Evolutionary conservation across 2,797 vertebrate genomes (phyloP).

Genomic region (Pempheris klunzingeri): DNA sequence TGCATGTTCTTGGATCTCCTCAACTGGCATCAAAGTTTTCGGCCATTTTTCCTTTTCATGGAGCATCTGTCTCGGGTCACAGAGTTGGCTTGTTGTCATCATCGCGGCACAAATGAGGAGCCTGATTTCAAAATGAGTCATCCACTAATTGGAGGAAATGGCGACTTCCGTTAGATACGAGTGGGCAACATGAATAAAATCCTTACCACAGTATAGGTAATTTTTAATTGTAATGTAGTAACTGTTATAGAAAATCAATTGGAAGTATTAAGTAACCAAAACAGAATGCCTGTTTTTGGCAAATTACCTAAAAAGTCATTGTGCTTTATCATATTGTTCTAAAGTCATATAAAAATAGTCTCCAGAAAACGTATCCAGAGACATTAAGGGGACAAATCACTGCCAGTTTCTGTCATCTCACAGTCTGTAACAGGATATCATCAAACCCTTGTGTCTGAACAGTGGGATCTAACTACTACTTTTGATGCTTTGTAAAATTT

Average conservation of each 20-base stretch:
- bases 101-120: conserved; percentile 18
- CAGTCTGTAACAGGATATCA: not conserved
- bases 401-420: not conserved
- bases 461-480: no score
- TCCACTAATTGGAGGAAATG: not conserved
- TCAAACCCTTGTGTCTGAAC: not conserved
- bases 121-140: conserved; percentile 25
- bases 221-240: not conserved
- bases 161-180: not conserved
- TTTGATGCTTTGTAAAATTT: not conserved
- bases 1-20: conserved; percentile 9
- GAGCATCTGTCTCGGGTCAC: conserved; percentile 12
- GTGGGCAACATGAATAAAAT: not conserved
- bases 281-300: not conserved
- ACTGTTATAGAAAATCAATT: not conserved
- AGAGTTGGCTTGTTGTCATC: conserved; percentile 20
- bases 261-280: not conserved
- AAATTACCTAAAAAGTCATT: not conserved
- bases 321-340: not conserved
- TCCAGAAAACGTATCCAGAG: not conserved
- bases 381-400: not conserved
- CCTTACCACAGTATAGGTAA: not conserved
- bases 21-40: not conserved
- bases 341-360: not conserved
- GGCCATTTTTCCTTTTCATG: not conserved